These are phyloP conservation scores for Amphilophus citrinellus DNA, from an alignment of 2,113 vertebrate genomes.

Conservation along the genomic window DNA sequence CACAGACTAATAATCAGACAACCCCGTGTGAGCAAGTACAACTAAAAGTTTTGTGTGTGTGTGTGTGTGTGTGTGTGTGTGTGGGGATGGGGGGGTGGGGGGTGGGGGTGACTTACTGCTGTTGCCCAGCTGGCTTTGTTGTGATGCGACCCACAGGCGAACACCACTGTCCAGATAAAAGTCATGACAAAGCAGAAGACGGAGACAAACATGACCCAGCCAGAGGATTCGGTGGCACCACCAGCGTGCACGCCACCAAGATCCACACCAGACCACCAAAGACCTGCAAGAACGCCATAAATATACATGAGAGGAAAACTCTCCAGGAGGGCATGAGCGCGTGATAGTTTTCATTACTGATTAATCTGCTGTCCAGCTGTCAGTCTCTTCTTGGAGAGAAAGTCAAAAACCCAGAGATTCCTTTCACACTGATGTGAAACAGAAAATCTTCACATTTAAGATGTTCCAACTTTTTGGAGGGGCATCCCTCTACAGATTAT, in stretches of 20 bases:
- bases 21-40: too few relatives aligned
- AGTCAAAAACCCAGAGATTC: too few relatives aligned
- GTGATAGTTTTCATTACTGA: not conserved
- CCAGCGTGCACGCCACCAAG: slow-evolving; percentile 80
- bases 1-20: too few relatives aligned
- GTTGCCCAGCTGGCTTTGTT: slow-evolving; percentile 79
- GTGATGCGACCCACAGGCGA: slow-evolving; percentile 74
- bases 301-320: not conserved
- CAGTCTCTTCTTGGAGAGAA: too few relatives aligned
- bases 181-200: slow-evolving; percentile 86
- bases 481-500: too few relatives aligned
- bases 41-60: too few relatives aligned
- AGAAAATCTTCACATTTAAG: too few relatives aligned
- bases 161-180: slow-evolving; percentile 80
- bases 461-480: too few relatives aligned
- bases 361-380: too few relatives aligned
- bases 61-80: too few relatives aligned
- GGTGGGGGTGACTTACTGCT: slow-evolving; percentile 76
- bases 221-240: slow-evolving; percentile 73
- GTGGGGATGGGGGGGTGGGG: not conserved
- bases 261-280: slow-evolving; percentile 88
- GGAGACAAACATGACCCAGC: slow-evolving; percentile 88
- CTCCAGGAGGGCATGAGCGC: not conserved
- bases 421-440: too few relatives aligned
- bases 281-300: slow-evolving; percentile 56